Conservation (phyloP, 92 coral and sea anemone species). For the Desmophyllum pertusum region DNA sequence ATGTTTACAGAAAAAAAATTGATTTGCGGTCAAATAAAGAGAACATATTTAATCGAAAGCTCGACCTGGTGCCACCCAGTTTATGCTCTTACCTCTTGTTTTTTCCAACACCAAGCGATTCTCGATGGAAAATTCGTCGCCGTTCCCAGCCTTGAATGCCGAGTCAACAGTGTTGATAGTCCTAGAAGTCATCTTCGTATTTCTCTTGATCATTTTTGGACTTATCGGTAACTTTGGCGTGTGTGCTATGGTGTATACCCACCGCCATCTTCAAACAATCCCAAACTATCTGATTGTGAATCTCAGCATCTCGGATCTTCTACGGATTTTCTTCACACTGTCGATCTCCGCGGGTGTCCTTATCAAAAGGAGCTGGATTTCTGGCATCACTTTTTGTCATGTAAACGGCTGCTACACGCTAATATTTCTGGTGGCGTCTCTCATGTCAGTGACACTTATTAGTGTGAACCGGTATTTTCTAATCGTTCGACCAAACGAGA, state of each 20-base stretch:
- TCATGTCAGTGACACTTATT: constrained; percentile 72
- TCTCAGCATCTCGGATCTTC: constrained; percentile 66
- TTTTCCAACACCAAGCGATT: neutral
- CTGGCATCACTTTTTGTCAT: constrained; percentile 60
- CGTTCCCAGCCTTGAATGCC: constrained; percentile 19
- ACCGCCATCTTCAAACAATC: constrained; percentile 60
- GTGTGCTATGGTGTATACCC: constrained; percentile 56
- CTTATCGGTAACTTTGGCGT: constrained; percentile 68
- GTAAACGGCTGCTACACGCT: constrained; percentile 78
- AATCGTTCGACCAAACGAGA: constrained; percentile 58
- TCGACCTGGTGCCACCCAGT: neutral
- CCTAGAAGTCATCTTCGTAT: constrained; percentile 48
- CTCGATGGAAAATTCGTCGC: neutral
- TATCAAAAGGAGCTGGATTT: constrained; percentile 63
- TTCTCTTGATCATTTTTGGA: constrained; percentile 55
- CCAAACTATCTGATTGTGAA: constrained; percentile 66
- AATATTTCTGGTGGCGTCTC: constrained; percentile 64
- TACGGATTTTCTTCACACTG: constrained; percentile 56
- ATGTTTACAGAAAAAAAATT: neutral
- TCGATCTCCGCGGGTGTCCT: constrained; percentile 68
- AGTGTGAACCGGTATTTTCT: constrained; percentile 72
- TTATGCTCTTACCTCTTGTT: no score
- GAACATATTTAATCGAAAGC: neutral
- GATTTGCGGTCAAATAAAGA: neutral
- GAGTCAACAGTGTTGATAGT: constrained; percentile 14